Evolutionary conservation across 2,888 invertebrate genomes (phyloP), one percentile per base, ranked within the genome.

Genomic region (Tenthredo notha): DNA sequence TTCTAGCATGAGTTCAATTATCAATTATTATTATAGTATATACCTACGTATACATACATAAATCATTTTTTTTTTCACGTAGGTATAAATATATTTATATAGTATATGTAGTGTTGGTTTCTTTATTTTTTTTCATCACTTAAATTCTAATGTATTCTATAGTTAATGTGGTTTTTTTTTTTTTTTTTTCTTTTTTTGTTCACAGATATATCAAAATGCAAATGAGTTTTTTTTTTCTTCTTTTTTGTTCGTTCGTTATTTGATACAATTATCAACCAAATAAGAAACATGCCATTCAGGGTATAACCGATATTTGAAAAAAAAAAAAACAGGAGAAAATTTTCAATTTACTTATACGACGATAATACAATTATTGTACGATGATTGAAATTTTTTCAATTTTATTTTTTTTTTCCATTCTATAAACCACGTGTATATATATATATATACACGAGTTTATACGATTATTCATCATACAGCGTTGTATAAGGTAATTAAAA

Each of bases 201-300:
- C 61, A 61, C 61, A 61, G 61, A 61, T 61, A 61, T 61, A 25
- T 61, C 25, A 61, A 61, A 21, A 61, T 61, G 10, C 61, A 25
- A 25, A 61, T 61, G 25, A 25, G 10, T 61, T 61, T 12, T 90
- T 89, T 85, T 25, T 25, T 10, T 90, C 89, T 85, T 85, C 85
- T 70, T 74, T 54, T 85, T 61, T 74, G 67, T 87, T 85, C 85
- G 80, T 70, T 86, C 85, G 75, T 84, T 47, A 80, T 82, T 84
- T 50, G 47, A 86, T 85, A 50, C 84, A 84, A 84, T 86, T 85
- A 85, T 90, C 88, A 90, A 90, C 89, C 10, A 72, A 72, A 43
- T 21, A 74, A 47, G n/a, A 75, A 75, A 93, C 91, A 92, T 96
- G 96, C 96, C 96, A 96, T 95, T 96, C 95, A 96, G 96, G 96